Percentiles rank a stretch among this genome's conserved stretches.
Evolutionary conservation across 1,140 invertebrate genomes (phyloP).

Genomic region (Sitobion miscanthi): DNA sequence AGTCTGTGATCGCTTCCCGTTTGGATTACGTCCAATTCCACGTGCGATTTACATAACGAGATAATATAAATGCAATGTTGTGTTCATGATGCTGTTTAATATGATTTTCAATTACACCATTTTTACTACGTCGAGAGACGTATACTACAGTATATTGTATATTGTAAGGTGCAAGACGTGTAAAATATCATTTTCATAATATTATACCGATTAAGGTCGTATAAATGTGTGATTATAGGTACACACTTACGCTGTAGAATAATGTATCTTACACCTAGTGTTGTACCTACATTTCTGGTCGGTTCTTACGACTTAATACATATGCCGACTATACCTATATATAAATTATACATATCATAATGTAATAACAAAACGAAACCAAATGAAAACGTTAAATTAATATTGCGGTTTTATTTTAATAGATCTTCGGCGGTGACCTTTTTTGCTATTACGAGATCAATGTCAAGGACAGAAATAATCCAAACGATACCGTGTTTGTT

Average conservation of each 20-base stretch:
- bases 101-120: neutral
- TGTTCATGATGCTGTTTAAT: neutral
- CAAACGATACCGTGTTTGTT: slow-evolving; percentile 1
- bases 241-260: neutral
- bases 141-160: too few species aligned
- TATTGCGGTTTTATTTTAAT: neutral
- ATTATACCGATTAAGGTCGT: neutral
- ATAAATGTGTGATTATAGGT: neutral
- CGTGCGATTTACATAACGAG: neutral
- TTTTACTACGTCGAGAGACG: neutral
- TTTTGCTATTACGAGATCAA: neutral
- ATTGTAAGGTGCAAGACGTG: neutral
- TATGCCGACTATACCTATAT: neutral
- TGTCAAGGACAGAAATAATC: neutral
- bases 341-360: neutral
- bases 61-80: neutral
- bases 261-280: neutral
- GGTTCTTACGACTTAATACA: neutral
- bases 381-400: neutral
- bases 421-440: neutral
- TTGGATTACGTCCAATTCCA: slow-evolving; percentile 23
- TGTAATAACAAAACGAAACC: neutral
- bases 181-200: neutral
- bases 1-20: neutral
- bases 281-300: neutral